Evolutionary conservation across 2,113 vertebrate species (phyloP), one percentile per base, ranked within the genome.

Genomic region (Stomatorhinus ivindoensis): DNA sequence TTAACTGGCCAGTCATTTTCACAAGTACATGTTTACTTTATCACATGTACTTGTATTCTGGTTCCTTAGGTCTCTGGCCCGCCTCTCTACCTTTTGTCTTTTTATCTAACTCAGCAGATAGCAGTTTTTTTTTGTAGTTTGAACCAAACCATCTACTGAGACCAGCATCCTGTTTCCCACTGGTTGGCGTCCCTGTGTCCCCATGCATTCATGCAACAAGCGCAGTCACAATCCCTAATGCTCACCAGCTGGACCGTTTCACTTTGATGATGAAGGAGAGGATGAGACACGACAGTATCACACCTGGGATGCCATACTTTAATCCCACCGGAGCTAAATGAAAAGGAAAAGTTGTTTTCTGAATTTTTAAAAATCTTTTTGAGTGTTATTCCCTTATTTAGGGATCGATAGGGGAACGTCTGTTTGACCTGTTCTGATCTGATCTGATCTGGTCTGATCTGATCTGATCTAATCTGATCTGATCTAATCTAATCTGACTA

Each of bases 231-330:
- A 13, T 58, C 50, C 31, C 53, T 15, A 24, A 5, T 35, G 42
- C 88, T 89, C 88, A 89, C 88, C 88, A 61, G 80, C 24, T 55
- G 31, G 24, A 3, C 42, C 88, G 31, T 21, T 61, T 5, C 10
- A 11, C 42, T 85, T 58, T 89, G 80, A 55, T 51, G 69, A 48
- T 35, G 44, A 88, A 15, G 53, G 65, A 13, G 51, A 87, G 13
- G 17, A 39, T 9, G 13, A 87, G 50, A 58, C 27, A 42, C 5
- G 84, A 21, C 35, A 58, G 8, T 24, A 13, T 27, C 61, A 53
- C 5, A 35, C 5, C 88, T 21, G 39, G 76, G 21, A 83, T 27
- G 5, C 21, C 42, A 15, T 13, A 82, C 13, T 19, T 24, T 42
- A 55, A 2, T 24, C 21, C 24, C 31, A 19, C 27, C 24, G 31